A percentile compares a stretch with the other conserved stretches of the same genome.
These are phyloP conservation scores for Ommatoiulus sabulosus DNA, from an alignment of 2,888 invertebrate genomes.

Conservation along the genomic window DNA sequence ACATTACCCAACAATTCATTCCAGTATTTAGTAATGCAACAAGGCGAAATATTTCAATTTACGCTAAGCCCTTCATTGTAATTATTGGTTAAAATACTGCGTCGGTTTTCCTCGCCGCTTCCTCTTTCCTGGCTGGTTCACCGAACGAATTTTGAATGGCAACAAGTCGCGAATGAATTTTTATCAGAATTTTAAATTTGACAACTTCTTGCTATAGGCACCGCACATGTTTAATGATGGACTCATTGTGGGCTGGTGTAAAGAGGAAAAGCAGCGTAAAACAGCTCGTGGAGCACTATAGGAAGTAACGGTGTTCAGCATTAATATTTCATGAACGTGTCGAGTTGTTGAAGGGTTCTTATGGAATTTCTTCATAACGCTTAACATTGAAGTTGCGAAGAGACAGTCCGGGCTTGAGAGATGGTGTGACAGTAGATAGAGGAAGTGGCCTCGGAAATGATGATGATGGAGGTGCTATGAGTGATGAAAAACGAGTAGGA, in stretches of 20 bases:
- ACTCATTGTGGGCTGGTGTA: neutral
- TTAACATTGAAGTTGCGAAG: slow-evolving; percentile 8
- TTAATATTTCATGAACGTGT: slow-evolving; percentile 39
- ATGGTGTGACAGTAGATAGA: slow-evolving; percentile 32
- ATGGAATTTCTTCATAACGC: neutral
- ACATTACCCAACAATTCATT: too few species aligned
- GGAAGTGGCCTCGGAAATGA: neutral
- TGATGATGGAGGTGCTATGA: neutral
- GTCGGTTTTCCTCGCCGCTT: neutral
- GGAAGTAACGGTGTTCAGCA: neutral
- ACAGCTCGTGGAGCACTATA: neutral
- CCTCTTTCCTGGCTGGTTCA: slow-evolving; percentile 10
- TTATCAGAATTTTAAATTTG: slow-evolving; percentile 32
- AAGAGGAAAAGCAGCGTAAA: neutral
- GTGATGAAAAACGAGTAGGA: slow-evolving; percentile 7
- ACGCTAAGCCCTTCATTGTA: neutral
- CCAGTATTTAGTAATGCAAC: neutral
- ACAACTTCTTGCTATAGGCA: neutral
- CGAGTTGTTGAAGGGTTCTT: neutral
- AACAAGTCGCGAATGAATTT: neutral
- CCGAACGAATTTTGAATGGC: neutral
- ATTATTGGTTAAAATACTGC: neutral
- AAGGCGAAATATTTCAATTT: neutral
- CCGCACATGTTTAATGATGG: slow-evolving; percentile 27
- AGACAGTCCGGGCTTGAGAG: slow-evolving; percentile 14